Evolutionary conservation across 1,140 invertebrate species (phyloP).

Genomic region (Orussus abietinus): DNA sequence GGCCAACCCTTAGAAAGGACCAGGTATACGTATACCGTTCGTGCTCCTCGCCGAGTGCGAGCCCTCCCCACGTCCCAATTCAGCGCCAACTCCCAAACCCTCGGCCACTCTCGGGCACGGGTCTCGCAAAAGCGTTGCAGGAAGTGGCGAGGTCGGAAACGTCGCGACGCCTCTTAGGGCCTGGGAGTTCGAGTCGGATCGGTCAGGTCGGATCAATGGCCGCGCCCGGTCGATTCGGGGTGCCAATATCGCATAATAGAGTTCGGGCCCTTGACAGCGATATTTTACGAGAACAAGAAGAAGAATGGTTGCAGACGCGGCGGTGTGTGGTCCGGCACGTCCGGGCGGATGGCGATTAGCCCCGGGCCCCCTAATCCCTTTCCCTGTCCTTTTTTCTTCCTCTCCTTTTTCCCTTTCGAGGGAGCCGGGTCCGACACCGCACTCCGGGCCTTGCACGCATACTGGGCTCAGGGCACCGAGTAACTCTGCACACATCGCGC

Average conservation of each 20-base stretch:
- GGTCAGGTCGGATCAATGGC: no score
- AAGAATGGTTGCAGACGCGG: constrained; percentile 9
- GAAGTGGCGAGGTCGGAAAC: no score
- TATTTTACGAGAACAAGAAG: constrained; percentile 27
- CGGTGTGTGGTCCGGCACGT: constrained; percentile 42
- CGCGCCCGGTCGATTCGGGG: no score
- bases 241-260: constrained; percentile 22
- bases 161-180: no score
- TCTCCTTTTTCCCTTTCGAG: constrained; percentile 7
- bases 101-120: no score
- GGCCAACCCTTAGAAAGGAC: no score
- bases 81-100: no score
- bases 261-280: constrained; percentile 28
- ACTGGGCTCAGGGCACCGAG: neutral
- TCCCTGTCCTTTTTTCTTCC: constrained; percentile 17
- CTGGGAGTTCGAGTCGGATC: no score
- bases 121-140: no score
- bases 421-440: neutral
- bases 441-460: neutral
- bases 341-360: constrained; percentile 39
- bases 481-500: constrained; percentile 6
- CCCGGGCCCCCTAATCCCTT: constrained; percentile 27
- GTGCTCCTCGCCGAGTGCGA: no score
- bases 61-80: no score
- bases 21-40: no score